phyloP scores from a whole-genome alignment of 2,113 vertebrate genomes.

The Formicarius rufipectus region DNA sequence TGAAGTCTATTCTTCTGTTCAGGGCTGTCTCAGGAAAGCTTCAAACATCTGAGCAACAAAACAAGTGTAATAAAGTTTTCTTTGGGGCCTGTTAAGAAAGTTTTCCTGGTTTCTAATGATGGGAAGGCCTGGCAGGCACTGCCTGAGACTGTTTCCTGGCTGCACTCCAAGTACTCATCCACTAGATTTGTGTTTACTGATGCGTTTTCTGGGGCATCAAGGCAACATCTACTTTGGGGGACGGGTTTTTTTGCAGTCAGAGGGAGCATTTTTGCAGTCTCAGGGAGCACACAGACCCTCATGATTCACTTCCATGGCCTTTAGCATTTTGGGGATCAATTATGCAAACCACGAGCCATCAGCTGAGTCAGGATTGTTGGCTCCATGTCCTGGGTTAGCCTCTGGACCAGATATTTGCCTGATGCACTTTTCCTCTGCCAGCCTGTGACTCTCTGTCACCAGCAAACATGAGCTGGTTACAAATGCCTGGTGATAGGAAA shows the following conservation, averaged over 20 bases:
- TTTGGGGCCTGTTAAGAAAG: neutral
- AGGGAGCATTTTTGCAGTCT: neutral
- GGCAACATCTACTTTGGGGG: neutral
- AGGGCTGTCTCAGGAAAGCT: neutral
- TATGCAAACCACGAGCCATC: neutral
- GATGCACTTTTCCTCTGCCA: neutral
- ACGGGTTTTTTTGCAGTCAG: neutral
- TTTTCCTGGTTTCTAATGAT: slow-evolving; percentile 3
- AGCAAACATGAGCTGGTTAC: neutral
- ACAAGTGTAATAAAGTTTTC: neutral
- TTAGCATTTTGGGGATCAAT: slow-evolving; percentile 9
- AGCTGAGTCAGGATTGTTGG: slow-evolving; percentile 45
- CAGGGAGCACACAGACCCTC: neutral
- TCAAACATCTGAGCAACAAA: neutral
- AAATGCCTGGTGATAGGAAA: neutral
- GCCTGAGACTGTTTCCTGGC: neutral
- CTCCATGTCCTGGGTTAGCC: neutral
- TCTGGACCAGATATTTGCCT: neutral
- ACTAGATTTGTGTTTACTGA: slow-evolving; percentile 17
- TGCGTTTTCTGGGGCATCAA: slow-evolving; percentile 38
- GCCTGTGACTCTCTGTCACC: neutral
- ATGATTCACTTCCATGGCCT: slow-evolving; percentile 23
- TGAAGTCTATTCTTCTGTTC: slow-evolving; percentile 29
- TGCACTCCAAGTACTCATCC: slow-evolving; percentile 21
- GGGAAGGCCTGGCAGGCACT: neutral